Percentiles rank a stretch among this genome's conserved stretches.
Conservation (phyloP, 1,140 invertebrate genomes). For the Penaeus indicus region DNA sequence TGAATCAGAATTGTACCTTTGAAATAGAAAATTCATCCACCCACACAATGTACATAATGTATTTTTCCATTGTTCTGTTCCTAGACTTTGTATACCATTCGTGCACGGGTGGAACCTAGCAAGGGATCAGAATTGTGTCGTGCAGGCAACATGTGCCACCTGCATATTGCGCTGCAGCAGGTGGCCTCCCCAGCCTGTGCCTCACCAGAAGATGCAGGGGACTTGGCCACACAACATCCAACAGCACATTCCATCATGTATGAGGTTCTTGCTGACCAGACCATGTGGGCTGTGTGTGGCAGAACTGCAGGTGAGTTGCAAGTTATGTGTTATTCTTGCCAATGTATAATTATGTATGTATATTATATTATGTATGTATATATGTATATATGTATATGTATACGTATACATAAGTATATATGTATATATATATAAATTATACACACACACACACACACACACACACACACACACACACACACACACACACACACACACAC, state of each 20-base stretch:
- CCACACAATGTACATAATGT: not conserved
- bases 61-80: not conserved
- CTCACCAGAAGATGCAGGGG: not conserved
- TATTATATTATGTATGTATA: not conserved
- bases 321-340: not conserved
- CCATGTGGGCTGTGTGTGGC: constrained; percentile 92
- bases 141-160: constrained; percentile 87
- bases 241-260: constrained; percentile 83
- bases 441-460: no score
- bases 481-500: no score
- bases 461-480: no score
- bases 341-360: not conserved
- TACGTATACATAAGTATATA: no score
- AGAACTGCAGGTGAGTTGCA: constrained; percentile 79
- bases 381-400: no score
- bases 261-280: constrained; percentile 90
- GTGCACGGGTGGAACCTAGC: constrained; percentile 83
- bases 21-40: not conserved
- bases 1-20: no score
- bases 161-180: constrained; percentile 80
- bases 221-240: not conserved
- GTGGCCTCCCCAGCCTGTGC: constrained; percentile 2
- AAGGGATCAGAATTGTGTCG: constrained; percentile 89
- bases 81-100: constrained; percentile 85
- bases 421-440: no score